phyloP scores from a whole-genome alignment of 2,797 vertebrate genomes.

The Spizella passerina region DNA sequence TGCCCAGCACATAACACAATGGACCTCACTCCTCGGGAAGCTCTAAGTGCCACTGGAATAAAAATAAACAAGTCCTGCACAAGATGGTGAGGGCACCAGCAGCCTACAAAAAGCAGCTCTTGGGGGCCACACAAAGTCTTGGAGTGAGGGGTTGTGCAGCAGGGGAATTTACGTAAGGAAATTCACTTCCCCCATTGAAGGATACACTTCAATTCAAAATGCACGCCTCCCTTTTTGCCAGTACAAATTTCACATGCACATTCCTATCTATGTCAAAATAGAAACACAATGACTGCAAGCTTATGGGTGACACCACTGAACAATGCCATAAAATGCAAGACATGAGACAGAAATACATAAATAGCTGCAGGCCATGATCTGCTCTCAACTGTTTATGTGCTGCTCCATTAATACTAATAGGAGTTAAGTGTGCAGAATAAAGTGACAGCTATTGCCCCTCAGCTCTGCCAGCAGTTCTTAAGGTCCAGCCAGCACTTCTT shows the following conservation, averaged over 20 bases:
- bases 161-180: not conserved
- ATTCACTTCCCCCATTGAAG: not conserved
- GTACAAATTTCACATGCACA: not conserved
- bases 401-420: constrained; percentile 53
- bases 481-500: not conserved
- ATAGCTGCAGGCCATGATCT: constrained; percentile 53
- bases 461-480: constrained; percentile 19
- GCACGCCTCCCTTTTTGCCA: not conserved
- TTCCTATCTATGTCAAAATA: not conserved
- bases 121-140: constrained; percentile 4
- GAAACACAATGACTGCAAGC: not conserved
- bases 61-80: constrained; percentile 63
- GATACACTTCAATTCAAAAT: not conserved
- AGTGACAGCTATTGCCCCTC: constrained; percentile 30
- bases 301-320: constrained; percentile 9
- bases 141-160: not conserved
- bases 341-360: constrained; percentile 35
- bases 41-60: constrained; percentile 53
- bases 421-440: constrained; percentile 65
- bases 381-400: constrained; percentile 19
- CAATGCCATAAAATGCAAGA: not conserved
- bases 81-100: constrained; percentile 59
- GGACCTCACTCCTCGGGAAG: constrained; percentile 51
- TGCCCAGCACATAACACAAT: constrained; percentile 55
- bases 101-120: constrained; percentile 50